Conservation (phyloP, 2,797 vertebrate genomes). For the Falco novaeseelandiae region DNA sequence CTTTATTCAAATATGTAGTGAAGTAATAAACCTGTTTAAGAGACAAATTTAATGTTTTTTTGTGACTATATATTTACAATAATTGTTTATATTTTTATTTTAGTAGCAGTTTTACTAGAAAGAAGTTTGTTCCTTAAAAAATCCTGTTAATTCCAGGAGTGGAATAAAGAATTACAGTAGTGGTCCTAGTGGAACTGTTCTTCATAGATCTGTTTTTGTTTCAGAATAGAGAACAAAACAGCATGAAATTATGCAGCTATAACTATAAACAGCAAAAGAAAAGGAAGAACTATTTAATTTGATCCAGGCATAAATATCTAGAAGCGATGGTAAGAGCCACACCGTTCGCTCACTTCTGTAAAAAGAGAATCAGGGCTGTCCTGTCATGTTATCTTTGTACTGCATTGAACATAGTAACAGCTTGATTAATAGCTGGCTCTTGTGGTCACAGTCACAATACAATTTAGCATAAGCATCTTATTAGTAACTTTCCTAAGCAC, state of each 20-base stretch:
- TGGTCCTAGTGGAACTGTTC: not conserved
- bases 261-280: not conserved
- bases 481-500: slow-evolving; percentile 20
- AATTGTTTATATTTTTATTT: slow-evolving; percentile 79
- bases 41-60: slow-evolving; percentile 74
- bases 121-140: slow-evolving; percentile 37
- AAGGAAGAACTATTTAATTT: not conserved
- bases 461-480: not conserved
- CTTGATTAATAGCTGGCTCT: not conserved
- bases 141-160: not conserved
- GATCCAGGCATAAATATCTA: not conserved
- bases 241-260: not conserved
- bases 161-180: not conserved
- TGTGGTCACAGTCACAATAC: not conserved
- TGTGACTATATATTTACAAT: slow-evolving; percentile 73
- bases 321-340: not conserved
- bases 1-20: slow-evolving; percentile 64
- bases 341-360: not conserved
- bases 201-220: slow-evolving; percentile 19
- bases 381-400: not conserved
- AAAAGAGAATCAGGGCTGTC: not conserved
- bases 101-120: slow-evolving; percentile 59
- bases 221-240: not conserved
- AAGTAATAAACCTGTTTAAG: slow-evolving; percentile 78
- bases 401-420: not conserved